Evolutionary conservation across 2,888 invertebrate species (phyloP).

Genomic region (Agonopterix heracliana): DNA sequence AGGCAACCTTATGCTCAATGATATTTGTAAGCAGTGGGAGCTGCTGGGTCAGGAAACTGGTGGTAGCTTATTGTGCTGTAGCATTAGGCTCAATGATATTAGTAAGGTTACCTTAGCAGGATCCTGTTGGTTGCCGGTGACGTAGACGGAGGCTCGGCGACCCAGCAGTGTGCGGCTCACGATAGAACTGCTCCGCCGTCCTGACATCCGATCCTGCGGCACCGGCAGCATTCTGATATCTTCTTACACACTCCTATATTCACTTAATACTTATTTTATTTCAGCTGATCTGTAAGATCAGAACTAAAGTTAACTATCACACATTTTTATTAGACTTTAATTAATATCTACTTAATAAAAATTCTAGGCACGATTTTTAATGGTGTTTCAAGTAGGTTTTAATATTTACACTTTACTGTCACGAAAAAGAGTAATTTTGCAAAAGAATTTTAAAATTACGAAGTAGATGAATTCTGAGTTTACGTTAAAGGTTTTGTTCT

Average conservation of each 20-base stretch:
- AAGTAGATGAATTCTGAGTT: neutral
- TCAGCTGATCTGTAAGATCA: neutral
- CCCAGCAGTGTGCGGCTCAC: constrained; percentile 80
- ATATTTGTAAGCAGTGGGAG: no score
- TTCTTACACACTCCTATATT: neutral
- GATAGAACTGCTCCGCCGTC: constrained; percentile 80
- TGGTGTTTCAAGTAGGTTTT: constrained; percentile 12
- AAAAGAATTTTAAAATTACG: neutral
- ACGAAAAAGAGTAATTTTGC: no score
- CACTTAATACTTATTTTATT: neutral
- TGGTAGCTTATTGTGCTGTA: no score
- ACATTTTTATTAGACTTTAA: constrained; percentile 6
- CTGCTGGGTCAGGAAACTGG: no score
- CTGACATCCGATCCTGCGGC: constrained; percentile 75
- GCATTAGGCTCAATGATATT: no score
- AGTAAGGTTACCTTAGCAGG: constrained; percentile 77
- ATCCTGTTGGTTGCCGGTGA: constrained; percentile 76
- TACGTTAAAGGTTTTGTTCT: neutral
- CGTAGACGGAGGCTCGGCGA: constrained; percentile 79
- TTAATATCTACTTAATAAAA: constrained; percentile 7
- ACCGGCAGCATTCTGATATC: constrained; percentile 62
- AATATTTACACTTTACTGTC: no score
- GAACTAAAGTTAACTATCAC: constrained; percentile 2
- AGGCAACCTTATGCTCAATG: no score
- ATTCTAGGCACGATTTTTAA: constrained; percentile 30